phyloP scores from a whole-genome alignment of 2,113 vertebrate genomes.

The Melanostigma gelatinosum region DNA sequence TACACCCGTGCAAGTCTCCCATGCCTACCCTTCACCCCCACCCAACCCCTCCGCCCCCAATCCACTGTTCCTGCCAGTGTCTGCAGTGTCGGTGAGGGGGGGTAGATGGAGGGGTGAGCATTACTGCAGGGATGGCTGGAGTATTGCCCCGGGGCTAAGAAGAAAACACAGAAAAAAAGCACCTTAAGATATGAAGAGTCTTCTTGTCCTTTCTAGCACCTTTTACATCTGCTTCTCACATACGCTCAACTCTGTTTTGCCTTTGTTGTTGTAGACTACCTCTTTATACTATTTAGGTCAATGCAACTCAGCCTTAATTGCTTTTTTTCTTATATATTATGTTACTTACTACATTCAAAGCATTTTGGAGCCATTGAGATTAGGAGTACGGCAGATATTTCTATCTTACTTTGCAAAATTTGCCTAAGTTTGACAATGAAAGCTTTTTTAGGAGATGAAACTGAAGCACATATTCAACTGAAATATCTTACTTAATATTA shows the following conservation, averaged over 20 bases:
- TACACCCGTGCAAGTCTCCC: conserved; percentile 85
- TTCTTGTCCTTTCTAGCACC: conserved; percentile 5
- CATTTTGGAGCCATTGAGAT: neutral
- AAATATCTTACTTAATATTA: neutral
- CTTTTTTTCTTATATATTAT: neutral
- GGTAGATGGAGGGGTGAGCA: conserved; percentile 85
- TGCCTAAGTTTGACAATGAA: neutral
- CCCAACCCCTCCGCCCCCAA: neutral
- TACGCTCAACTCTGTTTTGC: neutral
- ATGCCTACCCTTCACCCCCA: conserved; percentile 59
- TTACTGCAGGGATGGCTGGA: conserved; percentile 90
- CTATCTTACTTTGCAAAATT: neutral
- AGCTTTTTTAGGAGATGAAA: neutral
- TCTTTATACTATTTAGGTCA: neutral
- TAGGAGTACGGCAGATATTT: neutral
- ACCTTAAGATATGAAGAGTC: conserved; percentile 83
- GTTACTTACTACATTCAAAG: neutral
- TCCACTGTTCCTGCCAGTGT: conserved; percentile 46
- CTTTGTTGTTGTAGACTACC: neutral
- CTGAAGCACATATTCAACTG: too few species aligned
- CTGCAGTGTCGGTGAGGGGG: conserved; percentile 69
- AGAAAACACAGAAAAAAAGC: conserved; percentile 83
- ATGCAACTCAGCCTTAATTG: neutral
- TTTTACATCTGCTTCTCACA: neutral
- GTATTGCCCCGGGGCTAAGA: conserved; percentile 87